Conservation (phyloP, 2,888 invertebrate species). For the Lithosia quadra region DNA sequence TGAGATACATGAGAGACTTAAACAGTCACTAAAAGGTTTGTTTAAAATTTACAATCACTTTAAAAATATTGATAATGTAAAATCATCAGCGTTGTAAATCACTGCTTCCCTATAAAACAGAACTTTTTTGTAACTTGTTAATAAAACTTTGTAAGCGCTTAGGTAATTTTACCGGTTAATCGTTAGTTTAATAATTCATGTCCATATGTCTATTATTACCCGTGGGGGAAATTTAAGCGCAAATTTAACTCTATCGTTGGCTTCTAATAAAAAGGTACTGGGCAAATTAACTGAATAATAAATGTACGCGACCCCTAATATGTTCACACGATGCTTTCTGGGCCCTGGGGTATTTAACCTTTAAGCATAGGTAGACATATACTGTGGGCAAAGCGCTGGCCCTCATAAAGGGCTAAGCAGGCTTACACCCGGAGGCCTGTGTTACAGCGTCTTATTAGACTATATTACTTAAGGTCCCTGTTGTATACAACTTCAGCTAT, state of each 20-base stretch:
- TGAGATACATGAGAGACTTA: no score
- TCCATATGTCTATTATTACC: slow-evolving; percentile 48
- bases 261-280: slow-evolving; percentile 52
- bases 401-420: slow-evolving; percentile 41
- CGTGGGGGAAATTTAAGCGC: slow-evolving; percentile 41
- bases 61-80: no score
- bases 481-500: background rate
- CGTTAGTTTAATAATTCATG: slow-evolving; percentile 50
- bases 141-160: slow-evolving; percentile 32
- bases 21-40: no score
- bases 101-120: slow-evolving; percentile 20
- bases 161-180: slow-evolving; percentile 37
- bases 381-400: slow-evolving; percentile 20
- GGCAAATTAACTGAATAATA: slow-evolving; percentile 54
- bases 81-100: background rate
- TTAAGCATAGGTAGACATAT: slow-evolving; percentile 31
- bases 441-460: slow-evolving; percentile 34
- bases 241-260: slow-evolving; percentile 50
- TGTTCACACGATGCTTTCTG: slow-evolving; percentile 46
- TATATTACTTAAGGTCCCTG: slow-evolving; percentile 17
- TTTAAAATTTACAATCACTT: no score
- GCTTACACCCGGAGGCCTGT: slow-evolving; percentile 38
- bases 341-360: slow-evolving; percentile 44
- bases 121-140: slow-evolving; percentile 20
- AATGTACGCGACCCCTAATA: slow-evolving; percentile 49